These are phyloP conservation scores for Puffinus mauretanicus DNA, from an alignment of 2,113 vertebrate genomes.

Conservation along the genomic window DNA sequence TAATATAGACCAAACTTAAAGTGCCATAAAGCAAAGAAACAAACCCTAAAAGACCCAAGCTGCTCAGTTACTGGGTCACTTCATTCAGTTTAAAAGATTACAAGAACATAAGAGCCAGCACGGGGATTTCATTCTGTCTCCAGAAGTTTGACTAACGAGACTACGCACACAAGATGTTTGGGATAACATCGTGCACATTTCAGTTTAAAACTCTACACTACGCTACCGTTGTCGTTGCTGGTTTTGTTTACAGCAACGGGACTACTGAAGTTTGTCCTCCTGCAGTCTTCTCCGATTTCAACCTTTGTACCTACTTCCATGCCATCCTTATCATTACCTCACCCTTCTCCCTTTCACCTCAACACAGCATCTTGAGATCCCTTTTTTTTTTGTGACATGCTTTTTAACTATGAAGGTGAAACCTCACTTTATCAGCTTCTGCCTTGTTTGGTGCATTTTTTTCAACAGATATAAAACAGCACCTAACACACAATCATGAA, in stretches of 20 bases:
- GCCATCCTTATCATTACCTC: not conserved
- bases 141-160: not conserved
- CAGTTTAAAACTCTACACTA: not conserved
- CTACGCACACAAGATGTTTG: rapidly evolving
- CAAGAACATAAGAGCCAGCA: not conserved
- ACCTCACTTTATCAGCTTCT: not conserved
- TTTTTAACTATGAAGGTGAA: not conserved
- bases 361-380: not conserved
- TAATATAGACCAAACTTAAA: not conserved
- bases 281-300: not conserved
- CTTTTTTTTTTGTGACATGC: not conserved
- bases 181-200: not conserved
- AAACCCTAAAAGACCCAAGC: not conserved
- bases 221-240: not conserved
- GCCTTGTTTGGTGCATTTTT: not conserved
- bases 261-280: not conserved
- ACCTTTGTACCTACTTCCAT: not conserved
- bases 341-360: not conserved
- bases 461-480: not conserved
- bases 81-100: not conserved
- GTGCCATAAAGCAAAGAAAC: not conserved
- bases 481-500: not conserved
- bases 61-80: not conserved
- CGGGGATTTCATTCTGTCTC: not conserved
- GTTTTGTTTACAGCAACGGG: not conserved